Conservation (phyloP, 1,140 invertebrate species). For the Lasioglossum albipes region DNA sequence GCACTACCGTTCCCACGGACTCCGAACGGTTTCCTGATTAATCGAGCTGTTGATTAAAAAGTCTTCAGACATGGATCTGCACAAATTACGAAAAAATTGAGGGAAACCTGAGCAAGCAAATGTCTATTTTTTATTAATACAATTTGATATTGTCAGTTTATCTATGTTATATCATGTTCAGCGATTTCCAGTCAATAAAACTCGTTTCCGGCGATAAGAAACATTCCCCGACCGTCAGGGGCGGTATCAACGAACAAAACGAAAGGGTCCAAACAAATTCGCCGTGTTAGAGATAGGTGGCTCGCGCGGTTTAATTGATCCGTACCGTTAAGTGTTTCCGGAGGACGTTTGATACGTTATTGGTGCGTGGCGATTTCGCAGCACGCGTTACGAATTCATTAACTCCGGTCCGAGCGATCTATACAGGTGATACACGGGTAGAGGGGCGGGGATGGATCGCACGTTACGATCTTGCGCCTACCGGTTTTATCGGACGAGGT, state of each 20-base stretch:
- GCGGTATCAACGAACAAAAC: not conserved
- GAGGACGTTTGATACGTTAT: constrained; percentile 23
- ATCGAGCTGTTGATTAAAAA: no score
- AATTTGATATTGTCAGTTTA: no score
- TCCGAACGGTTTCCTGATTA: no score
- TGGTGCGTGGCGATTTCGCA: constrained; percentile 21
- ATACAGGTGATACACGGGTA: not conserved
- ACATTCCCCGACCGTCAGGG: not conserved
- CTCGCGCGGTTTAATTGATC: constrained; percentile 26
- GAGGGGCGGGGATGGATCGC: not conserved
- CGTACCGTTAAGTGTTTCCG: constrained; percentile 32
- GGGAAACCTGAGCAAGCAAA: no score
- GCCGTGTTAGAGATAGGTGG: not conserved
- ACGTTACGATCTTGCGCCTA: constrained; percentile 29
- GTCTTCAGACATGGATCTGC: no score
- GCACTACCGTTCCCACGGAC: no score
- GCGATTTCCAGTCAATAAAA: not conserved
- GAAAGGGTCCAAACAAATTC: not conserved
- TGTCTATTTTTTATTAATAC: no score
- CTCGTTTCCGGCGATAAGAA: not conserved
- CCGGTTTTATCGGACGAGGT: constrained; percentile 32
- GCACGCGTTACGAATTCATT: constrained; percentile 49
- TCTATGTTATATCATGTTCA: no score
- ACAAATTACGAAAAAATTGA: no score
- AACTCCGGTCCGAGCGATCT: constrained; percentile 11